A percentile compares a stretch with the other conserved stretches of the same genome.
Conservation (phyloP, 2,888 invertebrate species). For the Conistra vaccinii region DNA sequence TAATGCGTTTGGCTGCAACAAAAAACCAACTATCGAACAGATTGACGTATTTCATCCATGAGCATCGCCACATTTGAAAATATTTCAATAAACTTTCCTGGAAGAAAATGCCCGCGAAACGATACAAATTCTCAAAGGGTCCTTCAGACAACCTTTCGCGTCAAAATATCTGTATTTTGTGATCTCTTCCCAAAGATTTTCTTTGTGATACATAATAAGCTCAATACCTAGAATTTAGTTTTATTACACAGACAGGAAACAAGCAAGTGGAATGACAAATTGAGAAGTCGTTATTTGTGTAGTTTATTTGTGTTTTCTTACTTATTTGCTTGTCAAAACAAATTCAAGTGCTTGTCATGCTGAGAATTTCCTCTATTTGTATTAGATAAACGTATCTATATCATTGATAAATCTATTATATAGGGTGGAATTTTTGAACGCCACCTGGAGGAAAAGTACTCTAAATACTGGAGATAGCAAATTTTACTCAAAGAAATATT, state of each 20-base stretch:
- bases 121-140: constrained; percentile 21
- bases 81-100: neutral
- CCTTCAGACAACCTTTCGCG: constrained; percentile 15
- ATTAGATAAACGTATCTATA: neutral
- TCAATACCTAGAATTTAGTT: neutral
- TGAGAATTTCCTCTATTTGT: neutral
- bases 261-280: constrained; percentile 16
- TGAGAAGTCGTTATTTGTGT: neutral
- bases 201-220: constrained; percentile 10
- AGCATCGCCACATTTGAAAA: neutral
- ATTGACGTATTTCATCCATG: neutral
- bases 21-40: neutral
- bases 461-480: no score
- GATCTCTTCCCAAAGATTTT: constrained; percentile 19
- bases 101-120: neutral
- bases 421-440: no score
- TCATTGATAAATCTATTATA: neutral
- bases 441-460: no score
- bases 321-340: constrained; percentile 6
- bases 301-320: constrained; percentile 1
- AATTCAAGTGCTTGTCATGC: neutral
- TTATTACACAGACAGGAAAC: neutral
- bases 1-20: neutral
- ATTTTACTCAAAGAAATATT: no score
- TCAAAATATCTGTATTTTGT: constrained; percentile 28